phyloP scores from a whole-genome alignment of 2,888 invertebrate species.

The Linyphia triangularis region DNA sequence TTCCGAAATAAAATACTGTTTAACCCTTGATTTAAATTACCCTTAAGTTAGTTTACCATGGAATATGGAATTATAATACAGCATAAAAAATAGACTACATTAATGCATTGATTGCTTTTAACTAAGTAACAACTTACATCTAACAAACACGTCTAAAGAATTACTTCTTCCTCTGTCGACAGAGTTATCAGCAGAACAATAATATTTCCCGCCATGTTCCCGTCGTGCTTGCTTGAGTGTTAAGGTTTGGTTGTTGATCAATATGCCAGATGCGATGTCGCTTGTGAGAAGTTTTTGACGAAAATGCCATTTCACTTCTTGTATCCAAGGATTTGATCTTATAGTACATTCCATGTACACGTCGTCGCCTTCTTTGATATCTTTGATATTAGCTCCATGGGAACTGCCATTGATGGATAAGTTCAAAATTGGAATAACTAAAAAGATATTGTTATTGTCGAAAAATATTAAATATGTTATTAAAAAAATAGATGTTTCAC shows the following conservation, averaged over 20 bases:
- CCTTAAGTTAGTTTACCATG: too few relatives aligned
- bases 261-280: conserved; percentile 72
- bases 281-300: conserved; percentile 71
- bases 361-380: conserved; percentile 90
- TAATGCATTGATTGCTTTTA: neutral
- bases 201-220: conserved; percentile 76
- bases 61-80: neutral
- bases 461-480: neutral
- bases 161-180: conserved; percentile 77
- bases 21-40: too few relatives aligned
- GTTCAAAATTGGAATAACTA: conserved; percentile 92
- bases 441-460: conserved; percentile 65
- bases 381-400: conserved; percentile 90
- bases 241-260: conserved; percentile 77
- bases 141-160: conserved; percentile 75
- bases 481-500: neutral
- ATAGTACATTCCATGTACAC: conserved; percentile 95
- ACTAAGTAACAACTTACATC: conserved; percentile 75
- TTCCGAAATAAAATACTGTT: too few relatives aligned
- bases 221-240: conserved; percentile 76
- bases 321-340: conserved; percentile 90
- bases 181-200: conserved; percentile 76
- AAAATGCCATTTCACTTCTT: conserved; percentile 87
- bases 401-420: conserved; percentile 90
- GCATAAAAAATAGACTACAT: neutral